phyloP scores from a whole-genome alignment of 1,140 invertebrate genomes.

The Atta texana region DNA sequence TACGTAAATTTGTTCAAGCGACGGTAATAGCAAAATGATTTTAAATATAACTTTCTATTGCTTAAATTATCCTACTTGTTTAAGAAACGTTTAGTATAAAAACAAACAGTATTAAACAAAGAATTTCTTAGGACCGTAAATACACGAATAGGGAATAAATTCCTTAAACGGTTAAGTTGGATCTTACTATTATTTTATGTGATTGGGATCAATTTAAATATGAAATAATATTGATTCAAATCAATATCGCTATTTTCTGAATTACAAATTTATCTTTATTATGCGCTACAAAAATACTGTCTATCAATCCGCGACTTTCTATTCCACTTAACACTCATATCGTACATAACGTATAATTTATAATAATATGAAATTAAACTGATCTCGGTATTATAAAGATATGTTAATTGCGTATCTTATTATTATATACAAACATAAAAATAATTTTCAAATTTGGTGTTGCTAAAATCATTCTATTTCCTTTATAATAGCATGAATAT shows the following conservation, averaged over 20 bases:
- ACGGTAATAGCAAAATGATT: background rate
- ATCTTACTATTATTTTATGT: background rate
- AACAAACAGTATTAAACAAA: background rate
- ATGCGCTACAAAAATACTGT: background rate
- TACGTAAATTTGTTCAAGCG: background rate
- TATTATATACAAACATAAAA: background rate
- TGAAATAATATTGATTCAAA: background rate
- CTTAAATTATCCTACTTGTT: slow-evolving; percentile 2
- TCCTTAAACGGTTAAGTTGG: no score
- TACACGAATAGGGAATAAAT: no score
- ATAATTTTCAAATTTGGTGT: background rate
- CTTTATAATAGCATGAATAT: background rate
- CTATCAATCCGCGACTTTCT: background rate
- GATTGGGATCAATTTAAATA: background rate
- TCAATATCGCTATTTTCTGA: background rate
- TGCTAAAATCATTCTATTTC: background rate
- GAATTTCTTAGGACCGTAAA: no score
- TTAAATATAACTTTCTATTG: background rate
- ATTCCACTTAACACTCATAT: background rate
- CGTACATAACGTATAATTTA: background rate
- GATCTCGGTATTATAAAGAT: background rate
- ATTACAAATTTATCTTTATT: background rate
- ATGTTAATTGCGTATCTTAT: background rate
- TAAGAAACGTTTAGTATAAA: slow-evolving; percentile 9
- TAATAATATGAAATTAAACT: background rate